Evolutionary conservation across 1,140 invertebrate genomes (phyloP), one percentile per base, ranked within the genome.

Genomic region (Drosophila kikkawai): DNA sequence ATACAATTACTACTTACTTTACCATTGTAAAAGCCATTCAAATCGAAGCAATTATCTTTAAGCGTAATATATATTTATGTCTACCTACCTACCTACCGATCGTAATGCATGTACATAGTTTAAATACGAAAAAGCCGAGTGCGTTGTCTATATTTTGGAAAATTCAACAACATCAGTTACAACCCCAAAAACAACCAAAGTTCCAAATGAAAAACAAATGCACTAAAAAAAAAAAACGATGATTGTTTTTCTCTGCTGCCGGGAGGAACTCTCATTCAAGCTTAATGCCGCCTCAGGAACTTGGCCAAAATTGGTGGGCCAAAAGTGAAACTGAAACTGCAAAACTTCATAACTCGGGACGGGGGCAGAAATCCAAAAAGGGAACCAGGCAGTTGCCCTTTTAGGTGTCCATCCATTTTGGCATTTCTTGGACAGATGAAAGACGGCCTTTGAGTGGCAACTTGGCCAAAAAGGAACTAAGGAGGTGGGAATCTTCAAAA

Each of bases 21-120:
- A 34, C 26, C 12, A 68, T 48, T 68, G 64, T 42, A 26, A 50
- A 65, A 68, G 64, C 48, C 63, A 55, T 77, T 69, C 26, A 69
- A 78, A 77, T 57, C 64, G 60, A 60, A 79, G 67, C 65, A 69
- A 70, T 69, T 84, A 34, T 69, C 48, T 68, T 58, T 84, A 84
- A 84, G 70, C 53, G n/a, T 79, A 82, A 59, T 69, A 74, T 83
- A 83, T 87, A 88, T 41, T 47, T 69, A 53, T 44, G 36, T 76
- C 53, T 61, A 29, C 26, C 65, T 80, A 63, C 45, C 53, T 61
- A 29, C 26, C 65, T 80, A 63, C 45, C 69, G 44, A 88, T 64
- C 71, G 50, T 88, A 88, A 79, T 88, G 85, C 84, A 88, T 88
- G 80, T 88, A 84, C n/a, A 88, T 88, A 87, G 80, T 78, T 84